Evolutionary conservation across 2,888 invertebrate species (phyloP).

Genomic region (Anorthoa munda): DNA sequence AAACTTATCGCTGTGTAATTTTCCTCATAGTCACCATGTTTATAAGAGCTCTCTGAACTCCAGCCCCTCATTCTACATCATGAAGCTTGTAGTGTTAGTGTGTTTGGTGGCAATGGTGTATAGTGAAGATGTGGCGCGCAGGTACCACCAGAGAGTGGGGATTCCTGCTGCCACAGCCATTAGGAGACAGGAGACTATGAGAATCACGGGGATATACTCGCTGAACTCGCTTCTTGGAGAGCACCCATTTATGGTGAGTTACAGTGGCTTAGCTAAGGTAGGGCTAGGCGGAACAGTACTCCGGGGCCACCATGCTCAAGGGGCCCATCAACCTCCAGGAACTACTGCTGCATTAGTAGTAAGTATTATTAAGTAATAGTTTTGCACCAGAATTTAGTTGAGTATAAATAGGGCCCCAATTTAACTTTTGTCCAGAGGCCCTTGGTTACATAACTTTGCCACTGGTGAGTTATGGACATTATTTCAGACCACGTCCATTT

Average conservation of each 20-base stretch:
- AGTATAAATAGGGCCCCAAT: no score
- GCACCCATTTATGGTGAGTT: constrained; percentile 50
- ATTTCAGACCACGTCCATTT: no score
- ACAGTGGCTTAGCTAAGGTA: no score
- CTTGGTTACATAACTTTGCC: no score
- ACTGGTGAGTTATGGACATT: no score
- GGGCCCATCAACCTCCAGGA: no score
- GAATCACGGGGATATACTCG: constrained; percentile 19
- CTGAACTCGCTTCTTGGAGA: constrained; percentile 23
- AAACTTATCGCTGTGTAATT: constrained; percentile 10
- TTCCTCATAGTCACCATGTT: neutral
- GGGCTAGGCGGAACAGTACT: no score
- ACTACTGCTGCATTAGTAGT: no score
- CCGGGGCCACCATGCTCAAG: no score
- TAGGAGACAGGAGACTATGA: constrained; percentile 21
- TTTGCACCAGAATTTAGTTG: no score
- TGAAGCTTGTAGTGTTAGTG: constrained; percentile 24
- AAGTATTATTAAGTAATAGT: no score
- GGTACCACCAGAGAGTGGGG: constrained; percentile 46
- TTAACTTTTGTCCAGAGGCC: no score
- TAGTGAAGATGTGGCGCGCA: constrained; percentile 21
- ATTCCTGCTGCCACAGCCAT: constrained; percentile 42
- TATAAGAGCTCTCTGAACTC: constrained; percentile 7
- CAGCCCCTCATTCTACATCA: constrained; percentile 7
- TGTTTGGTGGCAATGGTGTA: constrained; percentile 16